These are phyloP conservation scores for Paralichthys olivaceus DNA, from an alignment of 2,113 vertebrate genomes.

Conservation along the genomic window DNA sequence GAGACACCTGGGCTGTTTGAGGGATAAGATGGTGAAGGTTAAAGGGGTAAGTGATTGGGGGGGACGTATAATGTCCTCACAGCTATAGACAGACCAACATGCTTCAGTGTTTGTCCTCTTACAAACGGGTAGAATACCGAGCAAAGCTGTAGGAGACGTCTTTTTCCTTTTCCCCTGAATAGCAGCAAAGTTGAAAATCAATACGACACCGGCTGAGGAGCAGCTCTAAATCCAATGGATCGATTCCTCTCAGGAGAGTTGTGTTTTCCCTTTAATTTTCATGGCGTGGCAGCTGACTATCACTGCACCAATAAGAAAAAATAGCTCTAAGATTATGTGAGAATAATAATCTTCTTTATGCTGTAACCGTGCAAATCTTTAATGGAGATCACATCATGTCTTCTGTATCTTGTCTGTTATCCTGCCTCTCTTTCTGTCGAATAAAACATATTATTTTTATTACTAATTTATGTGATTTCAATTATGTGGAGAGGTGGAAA, in stretches of 20 bases:
- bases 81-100: neutral
- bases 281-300: slow-evolving; percentile 8
- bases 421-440: neutral
- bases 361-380: slow-evolving; percentile 3
- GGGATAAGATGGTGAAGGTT: neutral
- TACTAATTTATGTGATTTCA: neutral
- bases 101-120: slow-evolving; percentile 21
- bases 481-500: neutral
- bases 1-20: neutral
- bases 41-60: neutral
- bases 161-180: slow-evolving; percentile 44
- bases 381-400: slow-evolving; percentile 2
- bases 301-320: neutral
- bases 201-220: slow-evolving; percentile 49
- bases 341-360: neutral
- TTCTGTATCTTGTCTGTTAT: too few relatives aligned
- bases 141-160: slow-evolving; percentile 40
- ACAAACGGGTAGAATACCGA: slow-evolving; percentile 26
- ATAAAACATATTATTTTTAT: neutral
- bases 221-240: slow-evolving; percentile 54
- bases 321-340: neutral
- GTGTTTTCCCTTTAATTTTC: slow-evolving; percentile 23
- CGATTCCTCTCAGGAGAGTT: slow-evolving; percentile 32
- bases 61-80: neutral
- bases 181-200: slow-evolving; percentile 64